Conservation (phyloP, 37 sponge, comb jelly and placozoan species). For the Oscarella lobularis region DNA sequence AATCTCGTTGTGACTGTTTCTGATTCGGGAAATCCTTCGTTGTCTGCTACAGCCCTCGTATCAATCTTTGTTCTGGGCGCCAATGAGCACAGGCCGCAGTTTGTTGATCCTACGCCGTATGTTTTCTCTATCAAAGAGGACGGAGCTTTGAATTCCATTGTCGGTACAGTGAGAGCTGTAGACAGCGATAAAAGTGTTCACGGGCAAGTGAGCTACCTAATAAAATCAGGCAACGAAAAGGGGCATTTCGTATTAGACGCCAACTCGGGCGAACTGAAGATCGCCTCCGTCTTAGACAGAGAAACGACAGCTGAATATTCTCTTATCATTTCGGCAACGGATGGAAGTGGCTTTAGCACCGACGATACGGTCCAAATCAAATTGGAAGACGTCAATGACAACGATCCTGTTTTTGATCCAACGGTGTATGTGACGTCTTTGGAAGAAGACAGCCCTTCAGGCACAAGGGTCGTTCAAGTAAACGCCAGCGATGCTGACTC, state of each 20-base stretch:
- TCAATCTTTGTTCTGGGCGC: not conserved
- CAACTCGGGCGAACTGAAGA: not conserved
- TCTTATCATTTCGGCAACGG: not conserved
- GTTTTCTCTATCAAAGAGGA: conserved; percentile 42
- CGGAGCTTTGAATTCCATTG: conserved; percentile 5
- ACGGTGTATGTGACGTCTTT: not conserved
- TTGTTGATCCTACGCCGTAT: not conserved
- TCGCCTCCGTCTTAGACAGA: not conserved
- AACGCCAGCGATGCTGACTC: not conserved
- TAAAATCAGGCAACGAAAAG: not conserved
- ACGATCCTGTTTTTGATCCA: conserved; percentile 12
- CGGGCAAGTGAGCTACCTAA: conserved; percentile 18
- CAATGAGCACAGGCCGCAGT: conserved; percentile 6
- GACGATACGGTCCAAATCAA: not conserved
- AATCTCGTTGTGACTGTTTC: not conserved
- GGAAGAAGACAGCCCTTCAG: not conserved
- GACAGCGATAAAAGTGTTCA: conserved; percentile 42
- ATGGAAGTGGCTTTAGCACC: not conserved
- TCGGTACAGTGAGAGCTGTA: conserved; percentile 23
- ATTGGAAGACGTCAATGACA: conserved; percentile 12
- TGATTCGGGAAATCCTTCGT: not conserved
- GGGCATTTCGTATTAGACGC: not conserved
- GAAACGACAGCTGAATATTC: not conserved
- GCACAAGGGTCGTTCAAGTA: not conserved
- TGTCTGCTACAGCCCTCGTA: not conserved